phyloP scores from a whole-genome alignment of 2,888 invertebrate genomes.

The Polydrusus cervinus region DNA sequence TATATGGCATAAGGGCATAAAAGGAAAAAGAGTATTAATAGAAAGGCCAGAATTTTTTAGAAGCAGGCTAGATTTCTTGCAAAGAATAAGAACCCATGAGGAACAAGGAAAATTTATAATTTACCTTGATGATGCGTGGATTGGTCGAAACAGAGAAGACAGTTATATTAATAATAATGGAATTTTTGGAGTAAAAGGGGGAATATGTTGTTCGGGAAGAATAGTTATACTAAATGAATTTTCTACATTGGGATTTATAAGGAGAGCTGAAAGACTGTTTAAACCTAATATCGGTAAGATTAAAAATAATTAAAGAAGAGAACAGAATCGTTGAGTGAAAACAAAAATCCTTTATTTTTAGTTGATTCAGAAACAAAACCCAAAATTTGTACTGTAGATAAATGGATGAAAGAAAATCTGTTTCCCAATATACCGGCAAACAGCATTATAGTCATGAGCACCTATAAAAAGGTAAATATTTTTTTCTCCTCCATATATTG shows the following conservation, averaged over 20 bases:
- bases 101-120: constrained; percentile 30
- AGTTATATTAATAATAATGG: background rate
- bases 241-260: constrained; percentile 24
- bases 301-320: background rate
- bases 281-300: constrained; percentile 34
- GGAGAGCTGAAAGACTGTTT: constrained; percentile 15
- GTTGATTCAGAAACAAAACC: constrained; percentile 16
- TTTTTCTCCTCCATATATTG: too few relatives aligned
- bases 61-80: constrained; percentile 14
- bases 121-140: constrained; percentile 31
- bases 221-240: constrained; percentile 29
- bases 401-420: constrained; percentile 37
- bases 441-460: constrained; percentile 32
- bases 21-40: constrained; percentile 22
- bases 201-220: constrained; percentile 34
- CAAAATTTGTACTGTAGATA: constrained; percentile 13
- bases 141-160: background rate
- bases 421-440: constrained; percentile 28
- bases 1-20: constrained; percentile 23
- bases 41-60: constrained; percentile 32
- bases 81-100: constrained; percentile 24
- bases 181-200: constrained; percentile 11
- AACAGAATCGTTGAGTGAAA: too few relatives aligned
- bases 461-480: constrained; percentile 14
- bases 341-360: constrained; percentile 18